Evolutionary conservation across 2,797 vertebrate genomes (phyloP), one percentile per base, ranked within the genome.

Genomic region (Champsocephalus esox): DNA sequence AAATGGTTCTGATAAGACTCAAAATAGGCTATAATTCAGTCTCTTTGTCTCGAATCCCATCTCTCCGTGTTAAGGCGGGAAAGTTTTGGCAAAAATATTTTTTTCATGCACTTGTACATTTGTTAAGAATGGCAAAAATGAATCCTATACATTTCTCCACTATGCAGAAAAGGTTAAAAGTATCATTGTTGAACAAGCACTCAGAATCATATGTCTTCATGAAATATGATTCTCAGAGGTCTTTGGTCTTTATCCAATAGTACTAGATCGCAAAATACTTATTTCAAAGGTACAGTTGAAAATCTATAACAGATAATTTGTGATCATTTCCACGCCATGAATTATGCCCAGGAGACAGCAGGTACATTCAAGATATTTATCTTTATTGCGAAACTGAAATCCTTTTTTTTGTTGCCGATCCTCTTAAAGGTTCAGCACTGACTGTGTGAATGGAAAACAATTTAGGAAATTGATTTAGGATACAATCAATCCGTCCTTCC

Each of bases 41-140:
- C 65, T 57, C 21, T 73, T 74, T 73, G 57, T 62, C 70, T 72
- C 44, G 34, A 51, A 73, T 67, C 24, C 52, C 28, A 28, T 79
- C 75, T 43, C 58, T 82, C 50, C 60, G 17, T 60, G 52, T 77
- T 67, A 84, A 77, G 6, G 34, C 3, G 12, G 5, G 59, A 58
- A 52, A 68, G 61, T 70, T 81, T 57, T 72, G 34, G 34, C 34
- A 38, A 38, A 38, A 38, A 9, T 2, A 7, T 1, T 9, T 2
- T 9, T 38, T 38, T 38, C 8, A 38, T 38, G 34, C 34, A 38
- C 34, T 7, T 38, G 1, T 38, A 38, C 7, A 38, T 38, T 38
- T 7, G 7, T 38, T 38, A 38, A 8, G 34, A 38, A 38, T 38
- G 51, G 8, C 34, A 59, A 43, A 65, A 60, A 50, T 5, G 3